Evolutionary conservation across 53 echinoderm and acorn worm genomes (phyloP).

Genomic region (Holothuria leucospilota): DNA sequence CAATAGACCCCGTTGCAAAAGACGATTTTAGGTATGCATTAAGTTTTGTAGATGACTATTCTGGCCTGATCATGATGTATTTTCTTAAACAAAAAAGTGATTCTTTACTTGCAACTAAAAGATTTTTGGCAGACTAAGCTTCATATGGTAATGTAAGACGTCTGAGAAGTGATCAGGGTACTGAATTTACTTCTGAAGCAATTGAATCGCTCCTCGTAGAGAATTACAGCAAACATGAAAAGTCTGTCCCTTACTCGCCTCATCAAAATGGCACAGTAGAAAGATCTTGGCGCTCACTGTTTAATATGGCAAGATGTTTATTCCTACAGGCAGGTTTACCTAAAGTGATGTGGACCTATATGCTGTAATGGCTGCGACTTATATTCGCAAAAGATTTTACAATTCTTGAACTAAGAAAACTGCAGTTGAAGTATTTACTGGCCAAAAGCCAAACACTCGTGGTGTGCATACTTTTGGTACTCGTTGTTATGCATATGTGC

Average conservation of each 20-base stretch:
- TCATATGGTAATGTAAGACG: conserved; percentile 42
- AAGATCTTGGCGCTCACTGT: too few species aligned
- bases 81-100: conserved; percentile 59
- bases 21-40: conserved; percentile 51
- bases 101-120: conserved; percentile 29
- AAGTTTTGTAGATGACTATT: conserved; percentile 56
- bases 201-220: too few species aligned
- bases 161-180: conserved; percentile 35
- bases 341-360: conserved; percentile 57
- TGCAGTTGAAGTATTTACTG: conserved; percentile 39
- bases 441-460: conserved; percentile 46
- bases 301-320: too few species aligned
- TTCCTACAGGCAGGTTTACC: conserved; percentile 41
- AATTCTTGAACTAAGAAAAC: conserved; percentile 11
- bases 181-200: too few species aligned
- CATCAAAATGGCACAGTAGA: too few species aligned
- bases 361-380: too few species aligned
- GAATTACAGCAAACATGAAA: conserved; percentile 25
- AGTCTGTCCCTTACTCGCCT: conserved; percentile 58
- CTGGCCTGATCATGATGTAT: conserved; percentile 44
- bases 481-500: conserved; percentile 52
- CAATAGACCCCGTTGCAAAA: too few species aligned
- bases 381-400: conserved; percentile 58
- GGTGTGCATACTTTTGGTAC: conserved; percentile 53
- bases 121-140: too few species aligned